A percentile compares a stretch with the other conserved stretches of the same genome.
These are phyloP conservation scores for Callocephalon fimbriatum DNA, from an alignment of 2,113 vertebrate genomes.

Conservation along the genomic window DNA sequence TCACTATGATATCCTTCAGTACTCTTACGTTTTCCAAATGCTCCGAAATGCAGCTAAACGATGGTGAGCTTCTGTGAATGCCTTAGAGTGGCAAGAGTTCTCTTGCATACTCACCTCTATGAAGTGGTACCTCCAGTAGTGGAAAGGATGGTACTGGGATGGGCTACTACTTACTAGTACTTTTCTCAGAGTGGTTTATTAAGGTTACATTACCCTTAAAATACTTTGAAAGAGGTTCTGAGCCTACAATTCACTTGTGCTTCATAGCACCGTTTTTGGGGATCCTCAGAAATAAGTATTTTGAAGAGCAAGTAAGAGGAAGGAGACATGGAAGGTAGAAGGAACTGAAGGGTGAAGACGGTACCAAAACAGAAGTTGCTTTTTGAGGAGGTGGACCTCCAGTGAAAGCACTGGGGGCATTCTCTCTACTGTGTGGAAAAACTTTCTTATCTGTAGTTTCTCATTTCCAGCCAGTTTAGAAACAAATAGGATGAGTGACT, in stretches of 20 bases:
- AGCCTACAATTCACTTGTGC: neutral
- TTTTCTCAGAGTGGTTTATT: neutral
- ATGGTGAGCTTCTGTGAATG: neutral
- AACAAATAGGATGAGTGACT: neutral
- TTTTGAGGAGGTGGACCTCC: neutral
- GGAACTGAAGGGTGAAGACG: neutral
- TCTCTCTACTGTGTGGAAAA: neutral
- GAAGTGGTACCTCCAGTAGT: neutral
- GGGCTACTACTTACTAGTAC: neutral
- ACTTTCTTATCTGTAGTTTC: neutral
- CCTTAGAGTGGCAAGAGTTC: neutral
- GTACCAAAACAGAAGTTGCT: neutral
- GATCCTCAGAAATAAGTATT: neutral
- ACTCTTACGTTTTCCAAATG: neutral
- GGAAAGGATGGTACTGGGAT: neutral
- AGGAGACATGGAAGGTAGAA: neutral
- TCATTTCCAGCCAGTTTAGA: neutral
- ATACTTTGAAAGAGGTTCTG: neutral
- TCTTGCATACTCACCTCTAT: neutral
- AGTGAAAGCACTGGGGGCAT: neutral
- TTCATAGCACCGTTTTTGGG: neutral
- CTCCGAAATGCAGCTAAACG: neutral
- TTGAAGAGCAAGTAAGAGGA: neutral
- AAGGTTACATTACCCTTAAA: neutral
- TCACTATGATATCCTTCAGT: constrained; percentile 42